A percentile compares a stretch with the other conserved stretches of the same genome.
Evolutionary conservation across 2,797 vertebrate species (phyloP).

Genomic region (Siniperca undulata): DNA sequence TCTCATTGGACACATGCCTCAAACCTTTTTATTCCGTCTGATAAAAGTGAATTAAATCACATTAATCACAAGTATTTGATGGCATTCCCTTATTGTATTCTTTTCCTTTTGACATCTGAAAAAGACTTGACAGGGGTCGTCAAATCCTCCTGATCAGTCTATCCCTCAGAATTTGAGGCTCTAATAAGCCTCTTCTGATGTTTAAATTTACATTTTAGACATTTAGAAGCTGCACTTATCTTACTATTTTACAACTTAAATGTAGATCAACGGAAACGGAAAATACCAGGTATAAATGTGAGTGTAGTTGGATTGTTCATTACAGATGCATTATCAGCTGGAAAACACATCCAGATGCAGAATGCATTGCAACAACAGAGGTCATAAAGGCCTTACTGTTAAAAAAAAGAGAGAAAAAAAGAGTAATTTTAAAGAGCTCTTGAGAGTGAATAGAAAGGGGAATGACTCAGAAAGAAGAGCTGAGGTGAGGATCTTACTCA

Average conservation of each 20-base stretch:
- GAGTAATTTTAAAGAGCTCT: background rate
- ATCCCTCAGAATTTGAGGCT: background rate
- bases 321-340: background rate
- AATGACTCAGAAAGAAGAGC: background rate
- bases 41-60: background rate
- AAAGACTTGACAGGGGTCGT: background rate
- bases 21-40: background rate
- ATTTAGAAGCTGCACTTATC: background rate
- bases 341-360: constrained; percentile 12
- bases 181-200: background rate
- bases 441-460: background rate
- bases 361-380: constrained; percentile 9
- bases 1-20: background rate
- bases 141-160: background rate
- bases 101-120: background rate
- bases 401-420: background rate
- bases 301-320: background rate
- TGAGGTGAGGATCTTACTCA: background rate
- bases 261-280: background rate
- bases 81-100: background rate
- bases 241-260: background rate
- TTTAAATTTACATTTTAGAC: background rate
- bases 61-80: background rate
- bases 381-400: background rate
- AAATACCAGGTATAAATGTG: constrained; percentile 11